A percentile compares a stretch with the other conserved stretches of the same genome.
Conservation (phyloP, 1,140 invertebrate species). For the Ectropis grisescens region DNA sequence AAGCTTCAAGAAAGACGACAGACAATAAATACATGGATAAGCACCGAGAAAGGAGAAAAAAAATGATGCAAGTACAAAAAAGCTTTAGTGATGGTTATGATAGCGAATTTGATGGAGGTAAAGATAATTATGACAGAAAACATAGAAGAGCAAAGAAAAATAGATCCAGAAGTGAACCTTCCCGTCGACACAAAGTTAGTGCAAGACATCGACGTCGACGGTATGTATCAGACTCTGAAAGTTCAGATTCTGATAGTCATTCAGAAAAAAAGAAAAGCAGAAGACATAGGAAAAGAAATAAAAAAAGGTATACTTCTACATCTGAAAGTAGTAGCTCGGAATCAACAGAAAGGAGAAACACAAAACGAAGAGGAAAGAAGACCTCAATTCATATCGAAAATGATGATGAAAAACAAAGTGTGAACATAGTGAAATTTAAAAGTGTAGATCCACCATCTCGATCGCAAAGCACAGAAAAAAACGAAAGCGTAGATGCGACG, state of each 20-base stretch:
- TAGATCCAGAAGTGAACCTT: slow-evolving; percentile 60
- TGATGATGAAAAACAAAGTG: slow-evolving; percentile 54
- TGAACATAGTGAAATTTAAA: slow-evolving; percentile 61
- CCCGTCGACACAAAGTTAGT: slow-evolving; percentile 35
- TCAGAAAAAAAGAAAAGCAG: slow-evolving; percentile 43
- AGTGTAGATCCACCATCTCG: slow-evolving; percentile 22
- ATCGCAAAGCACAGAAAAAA: slow-evolving; percentile 20
- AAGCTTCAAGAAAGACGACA: slow-evolving; percentile 27
- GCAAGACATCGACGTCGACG: slow-evolving; percentile 28
- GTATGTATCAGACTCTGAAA: slow-evolving; percentile 43
- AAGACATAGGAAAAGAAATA: slow-evolving; percentile 41
- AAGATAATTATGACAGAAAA: slow-evolving; percentile 28
- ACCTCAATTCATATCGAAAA: slow-evolving; percentile 61
- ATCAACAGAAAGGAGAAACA: slow-evolving; percentile 42
- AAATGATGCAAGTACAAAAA: slow-evolving; percentile 41
- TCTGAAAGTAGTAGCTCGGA: slow-evolving; percentile 49
- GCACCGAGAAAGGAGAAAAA: slow-evolving; percentile 37
- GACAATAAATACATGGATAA: slow-evolving; percentile 27
- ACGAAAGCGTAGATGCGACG: slow-evolving; percentile 19
- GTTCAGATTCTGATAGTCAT: slow-evolving; percentile 42
- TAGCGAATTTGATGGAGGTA: slow-evolving; percentile 41
- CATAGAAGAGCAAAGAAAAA: slow-evolving; percentile 38
- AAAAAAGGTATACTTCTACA: slow-evolving; percentile 34
- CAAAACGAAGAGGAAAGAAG: slow-evolving; percentile 56
- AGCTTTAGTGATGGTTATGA: slow-evolving; percentile 69